Evolutionary conservation across 2,888 invertebrate species (phyloP).

Genomic region (Agelastica alni): DNA sequence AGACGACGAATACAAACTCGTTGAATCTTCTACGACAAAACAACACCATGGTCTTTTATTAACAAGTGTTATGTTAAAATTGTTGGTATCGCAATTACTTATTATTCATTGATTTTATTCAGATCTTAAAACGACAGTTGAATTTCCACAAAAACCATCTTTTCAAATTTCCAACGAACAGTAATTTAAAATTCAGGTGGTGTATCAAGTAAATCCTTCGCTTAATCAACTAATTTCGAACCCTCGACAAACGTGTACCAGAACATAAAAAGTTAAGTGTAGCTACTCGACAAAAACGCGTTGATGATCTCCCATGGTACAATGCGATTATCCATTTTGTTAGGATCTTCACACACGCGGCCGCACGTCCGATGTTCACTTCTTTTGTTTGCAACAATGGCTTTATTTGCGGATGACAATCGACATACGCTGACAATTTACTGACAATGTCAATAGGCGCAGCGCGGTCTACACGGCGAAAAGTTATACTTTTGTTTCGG

Average conservation of each 20-base stretch:
- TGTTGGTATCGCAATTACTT: too few species aligned
- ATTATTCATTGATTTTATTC: too few species aligned
- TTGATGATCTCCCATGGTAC: slow-evolving; percentile 33
- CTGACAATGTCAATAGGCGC: slow-evolving; percentile 45
- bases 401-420: slow-evolving; percentile 56
- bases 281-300: slow-evolving; percentile 34
- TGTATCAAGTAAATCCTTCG: too few species aligned
- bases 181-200: too few species aligned
- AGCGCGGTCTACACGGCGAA: slow-evolving; percentile 34
- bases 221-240: slow-evolving; percentile 14
- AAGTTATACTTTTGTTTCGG: slow-evolving; percentile 38
- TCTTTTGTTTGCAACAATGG: slow-evolving; percentile 54
- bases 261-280: slow-evolving; percentile 38
- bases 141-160: too few species aligned
- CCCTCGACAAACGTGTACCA: slow-evolving; percentile 11
- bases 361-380: slow-evolving; percentile 54
- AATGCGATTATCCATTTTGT: slow-evolving; percentile 27
- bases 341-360: slow-evolving; percentile 37
- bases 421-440: slow-evolving; percentile 55
- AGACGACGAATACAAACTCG: too few species aligned
- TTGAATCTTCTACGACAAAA: too few species aligned
- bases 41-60: too few species aligned
- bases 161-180: too few species aligned
- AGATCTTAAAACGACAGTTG: too few species aligned
- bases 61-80: too few species aligned